A percentile compares a stretch with the other conserved stretches of the same genome.
Evolutionary conservation across 2,888 invertebrate species (phyloP).

Genomic region (Agonum fuliginosum): DNA sequence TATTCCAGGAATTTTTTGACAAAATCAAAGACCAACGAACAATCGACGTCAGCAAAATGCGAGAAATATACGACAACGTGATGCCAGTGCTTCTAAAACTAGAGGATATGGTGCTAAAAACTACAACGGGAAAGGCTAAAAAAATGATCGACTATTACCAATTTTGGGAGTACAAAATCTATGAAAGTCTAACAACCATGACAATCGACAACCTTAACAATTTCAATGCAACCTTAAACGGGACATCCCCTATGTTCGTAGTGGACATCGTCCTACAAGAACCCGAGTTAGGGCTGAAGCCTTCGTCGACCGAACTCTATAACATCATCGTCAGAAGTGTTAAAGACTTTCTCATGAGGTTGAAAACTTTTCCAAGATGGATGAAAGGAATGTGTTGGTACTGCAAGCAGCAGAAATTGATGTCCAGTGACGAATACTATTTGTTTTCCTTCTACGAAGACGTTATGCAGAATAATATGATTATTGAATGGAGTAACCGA

Average conservation of each 20-base stretch:
- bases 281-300: constrained; percentile 85
- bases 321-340: constrained; percentile 84
- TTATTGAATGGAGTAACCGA: constrained; percentile 80
- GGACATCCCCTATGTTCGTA: constrained; percentile 81
- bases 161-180: constrained; percentile 89
- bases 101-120: constrained; percentile 88
- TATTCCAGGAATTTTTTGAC: constrained; percentile 79
- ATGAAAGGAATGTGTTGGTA: constrained; percentile 87
- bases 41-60: constrained; percentile 80
- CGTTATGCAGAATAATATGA: constrained; percentile 81
- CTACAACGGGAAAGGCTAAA: constrained; percentile 83
- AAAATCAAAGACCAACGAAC: constrained; percentile 82
- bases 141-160: constrained; percentile 87
- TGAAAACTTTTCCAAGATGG: constrained; percentile 89
- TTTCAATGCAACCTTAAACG: constrained; percentile 78
- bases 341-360: constrained; percentile 84
- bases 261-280: constrained; percentile 84
- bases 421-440: constrained; percentile 77
- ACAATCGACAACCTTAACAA: constrained; percentile 82
- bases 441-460: constrained; percentile 89
- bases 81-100: constrained; percentile 89
- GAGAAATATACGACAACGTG: constrained; percentile 85
- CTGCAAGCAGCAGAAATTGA: constrained; percentile 79
- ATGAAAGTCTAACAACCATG: constrained; percentile 80
- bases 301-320: constrained; percentile 85